phyloP scores from a whole-genome alignment of 2,888 invertebrate species.

The Caprella mutica region DNA sequence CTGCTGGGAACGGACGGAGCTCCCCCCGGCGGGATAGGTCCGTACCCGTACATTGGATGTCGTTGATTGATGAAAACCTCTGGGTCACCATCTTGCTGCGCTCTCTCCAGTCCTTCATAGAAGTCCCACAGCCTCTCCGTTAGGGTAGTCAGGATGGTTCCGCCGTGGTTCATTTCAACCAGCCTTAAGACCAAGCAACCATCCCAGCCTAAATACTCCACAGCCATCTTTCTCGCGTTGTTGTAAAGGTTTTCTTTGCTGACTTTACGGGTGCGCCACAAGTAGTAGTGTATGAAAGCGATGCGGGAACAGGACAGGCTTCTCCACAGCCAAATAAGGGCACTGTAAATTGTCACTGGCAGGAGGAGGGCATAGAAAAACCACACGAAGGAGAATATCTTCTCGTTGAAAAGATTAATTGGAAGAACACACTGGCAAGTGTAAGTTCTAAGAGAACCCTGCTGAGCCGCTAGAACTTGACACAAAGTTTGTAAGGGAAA shows the following conservation, averaged over 20 bases:
- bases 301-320: slow-evolving; percentile 39
- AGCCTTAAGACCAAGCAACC: slow-evolving; percentile 40
- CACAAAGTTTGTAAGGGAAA: slow-evolving; percentile 43
- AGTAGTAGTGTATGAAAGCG: slow-evolving; percentile 39
- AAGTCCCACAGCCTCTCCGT: slow-evolving; percentile 42
- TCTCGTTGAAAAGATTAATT: slow-evolving; percentile 40
- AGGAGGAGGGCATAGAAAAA: slow-evolving; percentile 40
- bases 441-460: slow-evolving; percentile 38
- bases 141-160: slow-evolving; percentile 37
- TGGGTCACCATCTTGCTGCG: slow-evolving; percentile 33
- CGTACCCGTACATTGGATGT: slow-evolving; percentile 29
- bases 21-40: slow-evolving; percentile 22
- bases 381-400: slow-evolving; percentile 39
- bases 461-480: slow-evolving; percentile 38
- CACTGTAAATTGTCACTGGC: slow-evolving; percentile 38
- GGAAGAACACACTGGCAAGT: slow-evolving; percentile 39
- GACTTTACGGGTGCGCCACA: slow-evolving; percentile 42
- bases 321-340: slow-evolving; percentile 38
- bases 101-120: slow-evolving; percentile 48
- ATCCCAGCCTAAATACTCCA: slow-evolving; percentile 39
- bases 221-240: slow-evolving; percentile 39
- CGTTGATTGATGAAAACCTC: slow-evolving; percentile 28
- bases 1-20: slow-evolving; percentile 24
- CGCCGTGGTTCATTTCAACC: slow-evolving; percentile 40
- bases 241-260: slow-evolving; percentile 41